Base-by-base conservation (phyloP, 2,888 invertebrate genomes). In the Mechanitis messenoides region DNA sequence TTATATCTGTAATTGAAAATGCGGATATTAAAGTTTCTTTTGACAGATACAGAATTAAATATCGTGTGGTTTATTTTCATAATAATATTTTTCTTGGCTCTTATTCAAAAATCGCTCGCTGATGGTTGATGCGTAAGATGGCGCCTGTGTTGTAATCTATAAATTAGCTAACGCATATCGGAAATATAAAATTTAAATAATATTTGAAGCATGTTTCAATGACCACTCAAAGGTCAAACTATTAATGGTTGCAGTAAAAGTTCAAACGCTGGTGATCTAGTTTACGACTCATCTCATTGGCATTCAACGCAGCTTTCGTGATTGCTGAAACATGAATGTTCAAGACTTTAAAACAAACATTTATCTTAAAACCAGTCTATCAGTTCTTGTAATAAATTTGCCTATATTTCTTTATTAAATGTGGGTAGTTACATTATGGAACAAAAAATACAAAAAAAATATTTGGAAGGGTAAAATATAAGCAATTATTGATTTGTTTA, bases 41-140 rank as follows among this genome's bases (percentile, higher is more conserved):
- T 50, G 50, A 50, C 50, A 50, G 31, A 31, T 50, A 31, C 31
- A 50, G 31, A 50, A 31, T 50, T 50, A 42, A 7, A 42, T 42
- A 9, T 42, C 11, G 28, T 31, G 31, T 28, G 7, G 50, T 67
- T 63, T 62, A 58, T 64, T 59, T 64, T 53, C 56, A 55, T 53
- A 50, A 58, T 59, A 62, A 63, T 59, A 60, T 55, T 60, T 60
- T 56, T 45, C 47, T 53, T 45, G 45, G 47, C 55, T 46, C 35
- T 31, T 31, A 53, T 38, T 53, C 46, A 55, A 35, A 5, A 50
- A 53, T 42, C 50, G 31, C 11, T 2, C 28, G 31, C 31, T 31
- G 31, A 50, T 31, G 31, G 31, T 50, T 9, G 5, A 5, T 31
- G 28, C 20, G 20, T 20, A 20, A 31, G 31, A n/a, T 50, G 50